These are phyloP conservation scores for Neodon shergylaensis DNA, from an alignment of 2,113 vertebrate genomes.

Conservation along the genomic window DNA sequence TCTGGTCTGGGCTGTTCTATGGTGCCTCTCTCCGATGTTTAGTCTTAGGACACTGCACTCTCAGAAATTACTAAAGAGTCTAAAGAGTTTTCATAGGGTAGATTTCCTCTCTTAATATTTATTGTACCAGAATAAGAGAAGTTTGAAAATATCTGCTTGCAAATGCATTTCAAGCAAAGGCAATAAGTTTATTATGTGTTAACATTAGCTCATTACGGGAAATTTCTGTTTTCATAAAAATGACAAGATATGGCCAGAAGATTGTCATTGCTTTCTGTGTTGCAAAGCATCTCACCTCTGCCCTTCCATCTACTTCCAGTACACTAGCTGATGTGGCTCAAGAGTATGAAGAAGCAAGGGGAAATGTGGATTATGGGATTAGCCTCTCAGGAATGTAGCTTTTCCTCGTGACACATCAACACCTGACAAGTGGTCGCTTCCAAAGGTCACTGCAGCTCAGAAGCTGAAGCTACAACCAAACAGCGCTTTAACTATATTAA, in stretches of 20 bases:
- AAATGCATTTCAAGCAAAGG: not conserved
- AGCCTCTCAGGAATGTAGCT: not conserved
- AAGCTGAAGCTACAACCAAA: not conserved
- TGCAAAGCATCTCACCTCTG: not conserved
- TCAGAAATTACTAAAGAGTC: not conserved
- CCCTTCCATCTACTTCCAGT: not conserved
- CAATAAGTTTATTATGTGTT: not conserved
- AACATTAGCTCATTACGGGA: not conserved
- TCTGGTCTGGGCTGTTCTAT: not conserved
- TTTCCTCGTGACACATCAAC: not conserved
- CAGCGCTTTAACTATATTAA: not conserved
- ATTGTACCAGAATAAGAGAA: not conserved
- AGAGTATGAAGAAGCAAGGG: not conserved
- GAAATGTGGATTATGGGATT: not conserved
- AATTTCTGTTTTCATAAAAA: not conserved
- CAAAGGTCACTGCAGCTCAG: not conserved
- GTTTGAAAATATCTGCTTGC: slow-evolving; percentile 4
- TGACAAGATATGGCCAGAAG: not conserved
- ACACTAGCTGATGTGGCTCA: not conserved
- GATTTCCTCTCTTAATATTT: not conserved
- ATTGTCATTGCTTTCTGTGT: not conserved
- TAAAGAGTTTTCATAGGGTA: not conserved
- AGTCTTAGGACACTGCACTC: not conserved
- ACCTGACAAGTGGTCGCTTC: not conserved
- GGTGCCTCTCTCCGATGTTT: not conserved